Percentiles rank a stretch among this genome's conserved stretches.
These are phyloP conservation scores for Chrysoperla carnea DNA, from an alignment of 1,140 invertebrate species.

Conservation along the genomic window DNA sequence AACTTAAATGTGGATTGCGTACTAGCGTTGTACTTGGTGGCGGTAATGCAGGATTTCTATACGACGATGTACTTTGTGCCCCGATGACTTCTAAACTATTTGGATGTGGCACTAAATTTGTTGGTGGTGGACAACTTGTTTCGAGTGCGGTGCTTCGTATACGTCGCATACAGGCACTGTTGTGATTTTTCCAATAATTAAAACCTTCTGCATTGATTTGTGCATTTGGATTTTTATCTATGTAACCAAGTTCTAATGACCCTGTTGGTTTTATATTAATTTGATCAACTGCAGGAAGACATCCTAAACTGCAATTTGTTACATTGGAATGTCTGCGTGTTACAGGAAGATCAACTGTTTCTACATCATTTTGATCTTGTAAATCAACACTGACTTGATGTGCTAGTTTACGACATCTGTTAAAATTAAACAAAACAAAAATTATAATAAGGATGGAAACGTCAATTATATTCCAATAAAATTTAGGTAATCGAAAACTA, in stretches of 20 bases:
- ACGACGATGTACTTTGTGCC: conserved; percentile 36
- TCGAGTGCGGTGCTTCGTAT: conserved; percentile 48
- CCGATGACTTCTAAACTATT: conserved; percentile 48
- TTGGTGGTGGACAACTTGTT: conserved; percentile 40
- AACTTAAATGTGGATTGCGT: conserved; percentile 42
- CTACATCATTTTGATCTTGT: conserved; percentile 18
- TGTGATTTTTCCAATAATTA: conserved; percentile 13
- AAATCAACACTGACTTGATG: conserved; percentile 28
- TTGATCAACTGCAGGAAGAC: conserved; percentile 18
- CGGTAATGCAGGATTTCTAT: conserved; percentile 37
- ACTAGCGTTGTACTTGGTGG: conserved; percentile 43
- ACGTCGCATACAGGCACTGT: conserved; percentile 25
- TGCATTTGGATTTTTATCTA: conserved; percentile 21
- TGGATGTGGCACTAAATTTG: conserved; percentile 41
- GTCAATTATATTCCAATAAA: no score
- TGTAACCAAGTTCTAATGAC: conserved; percentile 17
- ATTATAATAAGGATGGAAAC: no score
- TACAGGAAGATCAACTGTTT: conserved; percentile 21
- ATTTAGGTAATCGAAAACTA: no score
- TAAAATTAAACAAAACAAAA: no score
- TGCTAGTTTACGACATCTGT: conserved; percentile 8
- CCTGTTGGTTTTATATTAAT: conserved; percentile 21
- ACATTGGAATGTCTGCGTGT: conserved; percentile 42
- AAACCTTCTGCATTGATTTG: conserved; percentile 16
- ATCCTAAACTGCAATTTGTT: conserved; percentile 30